Conservation (phyloP, 2,113 vertebrate species). For the Oreochromis spilurus region DNA sequence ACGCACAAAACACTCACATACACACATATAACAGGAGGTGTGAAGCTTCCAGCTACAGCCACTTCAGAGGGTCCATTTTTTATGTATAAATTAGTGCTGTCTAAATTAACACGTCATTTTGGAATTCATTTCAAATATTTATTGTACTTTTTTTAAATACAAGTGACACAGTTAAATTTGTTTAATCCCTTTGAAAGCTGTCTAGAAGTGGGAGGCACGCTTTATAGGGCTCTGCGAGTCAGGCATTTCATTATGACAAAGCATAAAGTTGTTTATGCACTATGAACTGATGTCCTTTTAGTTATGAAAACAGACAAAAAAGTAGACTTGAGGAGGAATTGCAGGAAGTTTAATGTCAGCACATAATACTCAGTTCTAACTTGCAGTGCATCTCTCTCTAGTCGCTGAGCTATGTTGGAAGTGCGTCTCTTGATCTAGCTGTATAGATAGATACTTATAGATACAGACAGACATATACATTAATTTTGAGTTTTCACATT, state of each 20-base stretch:
- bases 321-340: neutral
- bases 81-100: neutral
- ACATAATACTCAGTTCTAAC: neutral
- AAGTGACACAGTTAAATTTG: neutral
- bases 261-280: neutral
- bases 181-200: neutral
- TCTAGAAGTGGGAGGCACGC: neutral
- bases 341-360: neutral
- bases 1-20: neutral
- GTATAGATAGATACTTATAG: neutral
- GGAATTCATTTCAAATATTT: neutral
- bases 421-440: neutral
- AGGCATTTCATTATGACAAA: neutral
- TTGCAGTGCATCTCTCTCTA: neutral
- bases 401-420: neutral
- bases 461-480: neutral
- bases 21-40: neutral
- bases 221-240: neutral
- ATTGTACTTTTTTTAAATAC: neutral
- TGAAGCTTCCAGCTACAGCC: constrained; percentile 6
- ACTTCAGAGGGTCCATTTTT: neutral
- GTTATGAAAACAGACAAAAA: neutral
- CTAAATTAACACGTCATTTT: neutral
- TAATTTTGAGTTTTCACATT: neutral
- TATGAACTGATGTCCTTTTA: neutral